phyloP scores from a whole-genome alignment of 2,888 invertebrate genomes.

The Agrotis ipsilon region DNA sequence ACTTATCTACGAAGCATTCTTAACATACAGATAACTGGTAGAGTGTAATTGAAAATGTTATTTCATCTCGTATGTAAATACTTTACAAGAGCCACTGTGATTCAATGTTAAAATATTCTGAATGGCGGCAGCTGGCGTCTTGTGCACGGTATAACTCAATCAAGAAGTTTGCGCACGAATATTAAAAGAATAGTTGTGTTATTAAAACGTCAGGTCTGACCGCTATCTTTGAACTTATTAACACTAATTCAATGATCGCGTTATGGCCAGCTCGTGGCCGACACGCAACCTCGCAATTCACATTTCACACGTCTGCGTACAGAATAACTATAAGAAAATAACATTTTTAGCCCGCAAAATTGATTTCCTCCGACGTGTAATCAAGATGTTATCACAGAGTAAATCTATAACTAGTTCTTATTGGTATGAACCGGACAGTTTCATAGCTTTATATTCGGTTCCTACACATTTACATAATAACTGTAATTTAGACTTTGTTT shows the following conservation, averaged over 20 bases:
- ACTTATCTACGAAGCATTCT: constrained; percentile 75
- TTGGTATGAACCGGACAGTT: constrained; percentile 59
- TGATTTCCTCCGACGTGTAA: constrained; percentile 70
- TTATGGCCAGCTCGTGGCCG: constrained; percentile 73
- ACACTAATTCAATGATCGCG: constrained; percentile 86
- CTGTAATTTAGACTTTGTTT: not conserved
- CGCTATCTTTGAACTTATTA: constrained; percentile 81
- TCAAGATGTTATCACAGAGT: constrained; percentile 70
- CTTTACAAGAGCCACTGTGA: constrained; percentile 72
- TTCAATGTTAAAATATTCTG: constrained; percentile 50
- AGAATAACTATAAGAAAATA: constrained; percentile 64
- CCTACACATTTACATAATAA: constrained; percentile 24
- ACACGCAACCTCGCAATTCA: constrained; percentile 84
- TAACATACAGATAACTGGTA: constrained; percentile 69
- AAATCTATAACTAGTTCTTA: constrained; percentile 67
- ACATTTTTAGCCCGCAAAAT: constrained; percentile 69
- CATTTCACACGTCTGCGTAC: constrained; percentile 75
- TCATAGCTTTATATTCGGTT: constrained; percentile 48
- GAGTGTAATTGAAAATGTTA: constrained; percentile 66
- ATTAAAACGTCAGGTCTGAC: constrained; percentile 73
- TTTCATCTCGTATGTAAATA: constrained; percentile 67
- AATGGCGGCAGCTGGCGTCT: constrained; percentile 35
- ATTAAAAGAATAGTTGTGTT: constrained; percentile 64
- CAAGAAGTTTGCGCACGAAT: constrained; percentile 62
- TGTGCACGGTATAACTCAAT: constrained; percentile 31